Percentiles rank a stretch among this genome's conserved stretches.
These are phyloP conservation scores for Spheniscus mendiculus DNA, from an alignment of 2,113 vertebrate genomes.

Conservation along the genomic window DNA sequence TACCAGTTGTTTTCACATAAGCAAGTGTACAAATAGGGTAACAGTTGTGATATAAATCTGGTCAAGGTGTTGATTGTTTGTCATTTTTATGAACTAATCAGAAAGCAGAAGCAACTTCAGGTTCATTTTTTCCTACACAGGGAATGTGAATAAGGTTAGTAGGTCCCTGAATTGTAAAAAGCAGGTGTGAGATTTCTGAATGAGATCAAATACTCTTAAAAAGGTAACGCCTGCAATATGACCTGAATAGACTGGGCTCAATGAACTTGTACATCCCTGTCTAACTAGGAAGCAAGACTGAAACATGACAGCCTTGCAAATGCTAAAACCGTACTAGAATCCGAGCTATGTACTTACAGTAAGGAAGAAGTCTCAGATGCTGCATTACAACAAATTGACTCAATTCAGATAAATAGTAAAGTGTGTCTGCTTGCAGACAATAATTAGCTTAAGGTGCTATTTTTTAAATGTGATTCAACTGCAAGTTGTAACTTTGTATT, in stretches of 20 bases:
- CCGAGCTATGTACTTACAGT: not conserved
- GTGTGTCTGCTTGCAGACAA: not conserved
- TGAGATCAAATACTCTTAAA: not conserved
- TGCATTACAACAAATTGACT: not conserved
- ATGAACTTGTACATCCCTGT: not conserved
- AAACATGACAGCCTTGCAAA: not conserved
- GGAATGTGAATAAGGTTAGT: not conserved
- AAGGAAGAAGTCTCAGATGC: not conserved
- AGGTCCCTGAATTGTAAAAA: not conserved
- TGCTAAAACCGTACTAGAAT: rapidly evolving
- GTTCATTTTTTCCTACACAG: not conserved
- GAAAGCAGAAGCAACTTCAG: not conserved
- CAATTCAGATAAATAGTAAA: not conserved
- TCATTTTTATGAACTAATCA: not conserved
- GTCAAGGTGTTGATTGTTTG: not conserved
- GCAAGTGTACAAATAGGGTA: not conserved
- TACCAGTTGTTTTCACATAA: not conserved
- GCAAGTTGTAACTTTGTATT: not conserved
- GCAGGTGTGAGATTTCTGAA: not conserved
- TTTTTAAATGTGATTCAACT: not conserved
- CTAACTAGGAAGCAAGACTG: not conserved
- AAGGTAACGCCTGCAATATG: not conserved
- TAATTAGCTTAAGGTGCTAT: not conserved
- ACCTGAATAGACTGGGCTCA: not conserved
- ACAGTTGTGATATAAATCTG: not conserved